phyloP scores from a whole-genome alignment of 1,140 invertebrate species.

The Harlomillsia oculata region DNA sequence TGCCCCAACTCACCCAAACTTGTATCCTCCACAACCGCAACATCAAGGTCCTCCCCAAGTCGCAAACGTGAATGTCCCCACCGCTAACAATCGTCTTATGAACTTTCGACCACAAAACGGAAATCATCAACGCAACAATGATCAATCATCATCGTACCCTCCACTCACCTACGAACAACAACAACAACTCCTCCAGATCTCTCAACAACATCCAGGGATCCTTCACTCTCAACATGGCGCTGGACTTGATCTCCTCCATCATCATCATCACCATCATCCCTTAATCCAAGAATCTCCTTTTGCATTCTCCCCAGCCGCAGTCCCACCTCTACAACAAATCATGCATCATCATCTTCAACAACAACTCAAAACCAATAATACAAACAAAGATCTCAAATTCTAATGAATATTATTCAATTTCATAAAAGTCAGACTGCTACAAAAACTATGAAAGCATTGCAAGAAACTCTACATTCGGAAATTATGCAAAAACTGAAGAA shows the following conservation, averaged over 20 bases:
- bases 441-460: no score
- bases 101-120: not conserved
- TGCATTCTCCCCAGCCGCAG: no score
- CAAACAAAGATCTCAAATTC: slow-evolving; percentile 1
- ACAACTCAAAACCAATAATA: slow-evolving; percentile 3
- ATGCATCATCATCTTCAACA: slow-evolving; percentile 15
- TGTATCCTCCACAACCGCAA: not conserved
- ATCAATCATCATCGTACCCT: slow-evolving; percentile 1
- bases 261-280: no score
- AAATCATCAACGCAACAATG: slow-evolving; percentile 3
- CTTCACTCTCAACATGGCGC: slow-evolving; percentile 3
- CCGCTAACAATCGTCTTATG: not conserved
- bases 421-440: no score
- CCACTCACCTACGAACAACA: slow-evolving; percentile 18
- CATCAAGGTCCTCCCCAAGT: not conserved
- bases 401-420: not conserved
- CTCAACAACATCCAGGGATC: slow-evolving; percentile 12
- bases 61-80: not conserved
- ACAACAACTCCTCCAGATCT: slow-evolving; percentile 20
- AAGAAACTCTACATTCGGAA: no score
- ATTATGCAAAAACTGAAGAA: no score
- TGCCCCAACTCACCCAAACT: not conserved
- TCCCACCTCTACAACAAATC: not conserved
- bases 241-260: no score
- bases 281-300: no score